phyloP scores from a whole-genome alignment of 2,888 invertebrate genomes.

The Apantesis nais region DNA sequence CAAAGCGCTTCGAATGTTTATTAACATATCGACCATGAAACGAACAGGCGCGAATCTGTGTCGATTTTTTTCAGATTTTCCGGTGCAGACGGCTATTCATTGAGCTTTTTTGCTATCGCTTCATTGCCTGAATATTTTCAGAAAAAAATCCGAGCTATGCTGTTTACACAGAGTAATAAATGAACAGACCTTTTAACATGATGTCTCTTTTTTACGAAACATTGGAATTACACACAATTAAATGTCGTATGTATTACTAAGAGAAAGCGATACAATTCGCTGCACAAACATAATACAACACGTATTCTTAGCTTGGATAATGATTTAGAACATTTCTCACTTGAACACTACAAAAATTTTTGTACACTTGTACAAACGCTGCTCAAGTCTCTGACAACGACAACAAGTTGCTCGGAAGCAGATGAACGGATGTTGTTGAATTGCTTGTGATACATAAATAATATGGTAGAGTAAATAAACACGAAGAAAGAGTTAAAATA shows the following conservation, averaged over 20 bases:
- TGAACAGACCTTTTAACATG: constrained; percentile 29
- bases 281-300: not conserved
- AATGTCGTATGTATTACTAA: not conserved
- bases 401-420: not conserved
- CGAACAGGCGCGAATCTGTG: constrained; percentile 68
- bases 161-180: constrained; percentile 53
- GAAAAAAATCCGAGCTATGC: constrained; percentile 50
- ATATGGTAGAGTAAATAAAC: constrained; percentile 37
- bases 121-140: constrained; percentile 54
- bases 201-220: not conserved
- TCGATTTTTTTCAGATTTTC: constrained; percentile 71
- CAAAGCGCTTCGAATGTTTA: constrained; percentile 77
- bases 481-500: constrained; percentile 43
- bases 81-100: constrained; percentile 71
- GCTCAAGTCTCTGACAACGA: not conserved
- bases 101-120: constrained; percentile 62
- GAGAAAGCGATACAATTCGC: not conserved
- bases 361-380: not conserved
- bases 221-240: not conserved
- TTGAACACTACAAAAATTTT: not conserved
- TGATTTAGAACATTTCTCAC: not conserved
- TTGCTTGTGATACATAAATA: constrained; percentile 24
- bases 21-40: constrained; percentile 81
- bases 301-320: not conserved
- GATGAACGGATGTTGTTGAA: constrained; percentile 20